Conservation (phyloP, 2,113 vertebrate genomes). For the Pristiophorus japonicus region DNA sequence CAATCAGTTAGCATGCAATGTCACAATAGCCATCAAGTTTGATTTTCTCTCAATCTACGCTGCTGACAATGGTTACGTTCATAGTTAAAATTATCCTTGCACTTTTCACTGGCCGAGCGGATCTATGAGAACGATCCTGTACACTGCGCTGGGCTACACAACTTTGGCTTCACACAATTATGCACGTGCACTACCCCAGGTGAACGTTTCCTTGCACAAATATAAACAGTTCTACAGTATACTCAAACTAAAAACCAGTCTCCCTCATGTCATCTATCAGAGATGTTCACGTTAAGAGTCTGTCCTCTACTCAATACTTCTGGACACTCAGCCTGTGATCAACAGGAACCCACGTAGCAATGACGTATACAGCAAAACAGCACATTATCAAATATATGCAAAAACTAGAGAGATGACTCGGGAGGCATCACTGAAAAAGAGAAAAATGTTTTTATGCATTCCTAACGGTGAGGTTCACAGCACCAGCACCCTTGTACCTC, state of each 20-base stretch:
- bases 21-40: background rate
- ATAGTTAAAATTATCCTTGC: background rate
- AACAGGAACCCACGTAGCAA: background rate
- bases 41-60: background rate
- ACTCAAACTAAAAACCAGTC: background rate
- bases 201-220: background rate
- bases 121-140: background rate
- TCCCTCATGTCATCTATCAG: background rate
- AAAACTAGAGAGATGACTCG: background rate
- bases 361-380: background rate
- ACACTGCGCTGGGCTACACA: background rate
- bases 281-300: background rate
- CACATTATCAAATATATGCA: background rate
- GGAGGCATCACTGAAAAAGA: background rate
- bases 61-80: background rate
- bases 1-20: background rate
- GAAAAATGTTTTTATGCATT: background rate
- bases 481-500: background rate
- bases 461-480: background rate
- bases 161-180: background rate
- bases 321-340: background rate
- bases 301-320: background rate
- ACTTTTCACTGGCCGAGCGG: background rate
- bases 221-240: background rate
- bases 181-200: background rate